phyloP scores from a whole-genome alignment of 2,113 vertebrate genomes.

The Morone saxatilis region DNA sequence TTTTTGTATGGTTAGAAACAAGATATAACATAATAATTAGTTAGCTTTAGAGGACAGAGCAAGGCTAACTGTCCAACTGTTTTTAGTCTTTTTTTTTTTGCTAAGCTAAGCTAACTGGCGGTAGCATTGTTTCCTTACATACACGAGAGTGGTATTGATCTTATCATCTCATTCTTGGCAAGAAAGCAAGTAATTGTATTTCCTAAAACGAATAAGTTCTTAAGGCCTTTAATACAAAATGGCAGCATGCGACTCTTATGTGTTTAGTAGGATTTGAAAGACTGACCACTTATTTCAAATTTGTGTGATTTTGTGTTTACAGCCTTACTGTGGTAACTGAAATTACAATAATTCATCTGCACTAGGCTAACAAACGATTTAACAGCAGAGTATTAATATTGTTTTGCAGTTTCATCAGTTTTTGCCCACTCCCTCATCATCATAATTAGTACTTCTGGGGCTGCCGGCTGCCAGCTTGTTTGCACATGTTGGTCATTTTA shows the following conservation, averaged over 20 bases:
- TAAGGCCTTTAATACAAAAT: no score
- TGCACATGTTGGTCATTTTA: conserved; percentile 52
- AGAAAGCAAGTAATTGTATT: background rate
- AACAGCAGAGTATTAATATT: conserved; percentile 24
- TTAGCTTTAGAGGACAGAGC: background rate
- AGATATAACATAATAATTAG: no score
- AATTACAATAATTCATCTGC: background rate
- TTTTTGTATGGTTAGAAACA: background rate
- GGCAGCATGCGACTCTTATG: background rate
- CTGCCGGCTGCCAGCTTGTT: conserved; percentile 55
- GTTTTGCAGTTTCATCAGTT: conserved; percentile 42
- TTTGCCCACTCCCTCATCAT: conserved; percentile 45
- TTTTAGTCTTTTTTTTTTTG: background rate
- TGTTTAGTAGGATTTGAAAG: background rate
- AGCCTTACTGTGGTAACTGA: background rate
- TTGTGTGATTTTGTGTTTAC: background rate
- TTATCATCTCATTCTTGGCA: background rate
- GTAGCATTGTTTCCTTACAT: background rate
- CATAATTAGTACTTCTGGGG: conserved; percentile 59
- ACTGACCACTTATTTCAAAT: background rate
- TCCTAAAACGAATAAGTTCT: background rate
- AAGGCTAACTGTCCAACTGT: background rate
- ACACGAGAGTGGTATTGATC: background rate
- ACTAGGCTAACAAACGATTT: conserved; percentile 20
- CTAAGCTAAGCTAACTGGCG: background rate